Conservation (phyloP, 2,888 invertebrate species). For the Volucella inanis region DNA sequence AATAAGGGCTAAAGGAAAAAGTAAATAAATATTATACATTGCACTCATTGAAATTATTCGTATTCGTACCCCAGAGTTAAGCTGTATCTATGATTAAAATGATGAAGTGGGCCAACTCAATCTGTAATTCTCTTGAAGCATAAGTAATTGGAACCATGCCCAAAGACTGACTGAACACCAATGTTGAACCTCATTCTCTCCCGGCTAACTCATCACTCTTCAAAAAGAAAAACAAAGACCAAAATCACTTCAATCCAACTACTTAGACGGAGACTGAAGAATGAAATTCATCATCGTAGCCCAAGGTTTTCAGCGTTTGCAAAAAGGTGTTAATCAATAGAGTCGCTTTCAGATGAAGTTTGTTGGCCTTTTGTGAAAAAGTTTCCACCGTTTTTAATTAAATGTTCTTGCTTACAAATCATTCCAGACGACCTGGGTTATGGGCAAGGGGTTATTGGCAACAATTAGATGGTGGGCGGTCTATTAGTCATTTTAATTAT, state of each 20-base stretch:
- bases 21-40: constrained; percentile 16
- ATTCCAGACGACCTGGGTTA: not conserved
- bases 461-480: not conserved
- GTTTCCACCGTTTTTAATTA: constrained; percentile 13
- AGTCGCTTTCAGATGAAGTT: constrained; percentile 7
- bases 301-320: not conserved
- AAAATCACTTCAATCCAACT: constrained; percentile 22
- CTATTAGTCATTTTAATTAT: constrained; percentile 5
- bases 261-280: not conserved
- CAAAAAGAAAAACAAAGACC: not conserved
- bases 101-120: not conserved
- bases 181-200: constrained; percentile 2
- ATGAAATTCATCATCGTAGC: not conserved
- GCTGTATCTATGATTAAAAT: not conserved
- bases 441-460: too few species aligned
- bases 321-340: constrained; percentile 21
- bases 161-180: constrained; percentile 9
- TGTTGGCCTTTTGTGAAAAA: not conserved
- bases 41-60: constrained; percentile 19
- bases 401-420: constrained; percentile 18
- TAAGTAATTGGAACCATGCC: constrained; percentile 21
- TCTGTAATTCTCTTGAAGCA: constrained; percentile 7
- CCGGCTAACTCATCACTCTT: not conserved
- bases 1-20: constrained; percentile 4
- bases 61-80: not conserved